Evolutionary conservation across 2,113 vertebrate genomes (phyloP), one percentile per base, ranked within the genome.

Genomic region (Tinamus guttatus): DNA sequence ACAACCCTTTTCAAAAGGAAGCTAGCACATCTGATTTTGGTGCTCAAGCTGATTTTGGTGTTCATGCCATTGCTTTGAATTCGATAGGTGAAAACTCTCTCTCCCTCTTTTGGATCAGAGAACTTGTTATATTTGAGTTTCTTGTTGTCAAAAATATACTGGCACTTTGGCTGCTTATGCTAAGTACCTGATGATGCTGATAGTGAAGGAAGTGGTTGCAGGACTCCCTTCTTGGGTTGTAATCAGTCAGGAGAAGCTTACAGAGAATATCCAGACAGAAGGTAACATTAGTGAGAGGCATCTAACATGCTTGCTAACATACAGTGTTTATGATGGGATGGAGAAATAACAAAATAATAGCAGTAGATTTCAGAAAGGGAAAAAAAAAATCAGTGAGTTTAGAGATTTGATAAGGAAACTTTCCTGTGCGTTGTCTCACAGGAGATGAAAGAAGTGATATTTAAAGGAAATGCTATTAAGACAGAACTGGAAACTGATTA

Each of bases 241-340:
- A 88, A 80, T 45, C 21, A 41, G 68, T 56, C 34, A 32, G 40
- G 25, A 79, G 38, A 25, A 82, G 51, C 80, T 77, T 32, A 13
- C 17, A 76, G 52, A 83, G 36, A 49, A 13, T 51, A 47, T 73
- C 32, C 21, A 62, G 59, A 24, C 24, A 51, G 38, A 52, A 71
- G 13, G 16, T 68, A 64, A n/a, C 1, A 2, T 59, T 71, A 34
- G 30, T 79, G 36, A 85, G 32, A 59, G 15, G 0, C 0, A 62
- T 54, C 45, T 63, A 28, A 77, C 32, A 22, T 59, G 15, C 6
- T 6, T 85, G 80, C 34, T 40, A 76, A 18, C 34, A n/a, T 65
- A 22, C 25, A n/a, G n/a, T 87, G 74, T 36, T 41, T 87, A 0
- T 27, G 11, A 36, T 24, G 14, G 8, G 24, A 84, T 54, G 43